Evolutionary conservation across 1,140 invertebrate species (phyloP).

Genomic region (Notospermus geniculatus): DNA sequence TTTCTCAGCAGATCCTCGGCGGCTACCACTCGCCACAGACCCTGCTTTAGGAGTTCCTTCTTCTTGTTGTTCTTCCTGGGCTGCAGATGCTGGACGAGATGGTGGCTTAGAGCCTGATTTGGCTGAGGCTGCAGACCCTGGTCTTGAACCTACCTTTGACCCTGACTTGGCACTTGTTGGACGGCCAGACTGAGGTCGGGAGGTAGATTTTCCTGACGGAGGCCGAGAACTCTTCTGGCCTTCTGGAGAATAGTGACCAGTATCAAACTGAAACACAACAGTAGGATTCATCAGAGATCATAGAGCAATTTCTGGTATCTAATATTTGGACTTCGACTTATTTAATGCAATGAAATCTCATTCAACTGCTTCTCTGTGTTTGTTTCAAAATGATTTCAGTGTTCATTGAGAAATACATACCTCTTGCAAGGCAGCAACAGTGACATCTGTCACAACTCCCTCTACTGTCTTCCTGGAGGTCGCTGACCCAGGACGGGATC

Average conservation of each 20-base stretch:
- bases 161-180: conserved; percentile 11
- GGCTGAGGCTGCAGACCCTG: conserved; percentile 33
- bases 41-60: background rate
- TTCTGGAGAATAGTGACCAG: conserved; percentile 25
- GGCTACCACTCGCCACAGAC: conserved; percentile 13
- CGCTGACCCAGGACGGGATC: background rate
- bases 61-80: too few species aligned
- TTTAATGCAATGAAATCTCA: too few species aligned
- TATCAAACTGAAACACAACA: conserved; percentile 28
- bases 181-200: background rate
- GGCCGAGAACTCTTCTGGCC: conserved; percentile 8
- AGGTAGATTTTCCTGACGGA: background rate
- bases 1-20: background rate
- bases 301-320: too few species aligned
- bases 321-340: too few species aligned
- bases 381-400: too few species aligned
- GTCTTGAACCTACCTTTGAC: conserved; percentile 32
- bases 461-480: conserved; percentile 7
- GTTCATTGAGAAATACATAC: too few species aligned
- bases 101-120: conserved; percentile 17
- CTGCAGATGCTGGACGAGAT: conserved; percentile 20
- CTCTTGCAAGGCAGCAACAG: conserved; percentile 32
- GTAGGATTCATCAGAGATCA: too few species aligned
- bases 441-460: conserved; percentile 33
- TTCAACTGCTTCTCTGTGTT: too few species aligned